Percentiles rank a stretch among this genome's conserved stretches.
Conservation (phyloP, 2,797 vertebrate species). For the Pogoniulus pusillus region DNA sequence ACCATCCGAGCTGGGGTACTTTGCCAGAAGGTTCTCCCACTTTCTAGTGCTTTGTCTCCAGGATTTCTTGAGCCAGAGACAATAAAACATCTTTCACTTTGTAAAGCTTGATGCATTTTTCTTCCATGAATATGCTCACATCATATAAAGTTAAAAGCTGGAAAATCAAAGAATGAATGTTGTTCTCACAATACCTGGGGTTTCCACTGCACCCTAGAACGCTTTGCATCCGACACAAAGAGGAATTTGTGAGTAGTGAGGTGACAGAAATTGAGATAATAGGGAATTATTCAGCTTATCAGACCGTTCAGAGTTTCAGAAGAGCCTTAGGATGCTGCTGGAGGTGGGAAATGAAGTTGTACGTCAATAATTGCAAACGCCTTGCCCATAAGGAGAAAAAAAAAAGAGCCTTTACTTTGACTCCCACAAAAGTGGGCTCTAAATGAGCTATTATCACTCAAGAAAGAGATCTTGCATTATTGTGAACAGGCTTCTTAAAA, state of each 20-base stretch:
- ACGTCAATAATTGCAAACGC: background rate
- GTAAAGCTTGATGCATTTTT: background rate
- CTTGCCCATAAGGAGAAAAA: background rate
- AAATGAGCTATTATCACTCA: conserved; percentile 5
- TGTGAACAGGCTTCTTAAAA: background rate
- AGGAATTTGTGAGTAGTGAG: background rate
- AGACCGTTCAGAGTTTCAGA: background rate
- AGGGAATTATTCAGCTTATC: background rate
- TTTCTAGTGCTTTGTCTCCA: background rate
- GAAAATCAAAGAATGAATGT: background rate
- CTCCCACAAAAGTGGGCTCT: background rate
- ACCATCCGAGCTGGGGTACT: rapidly evolving
- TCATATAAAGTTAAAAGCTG: background rate
- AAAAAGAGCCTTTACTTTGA: background rate
- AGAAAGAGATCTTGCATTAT: background rate
- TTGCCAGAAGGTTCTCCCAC: background rate
- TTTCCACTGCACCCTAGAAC: background rate
- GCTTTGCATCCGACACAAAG: background rate
- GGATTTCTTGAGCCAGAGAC: background rate
- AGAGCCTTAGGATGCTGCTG: background rate
- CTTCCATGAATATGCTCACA: background rate
- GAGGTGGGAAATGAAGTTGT: background rate
- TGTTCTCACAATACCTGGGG: background rate
- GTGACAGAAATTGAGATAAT: background rate
- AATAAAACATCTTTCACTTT: background rate